Evolutionary conservation across 2,113 vertebrate species (phyloP).

Genomic region (Trochalopteron elliotii): DNA sequence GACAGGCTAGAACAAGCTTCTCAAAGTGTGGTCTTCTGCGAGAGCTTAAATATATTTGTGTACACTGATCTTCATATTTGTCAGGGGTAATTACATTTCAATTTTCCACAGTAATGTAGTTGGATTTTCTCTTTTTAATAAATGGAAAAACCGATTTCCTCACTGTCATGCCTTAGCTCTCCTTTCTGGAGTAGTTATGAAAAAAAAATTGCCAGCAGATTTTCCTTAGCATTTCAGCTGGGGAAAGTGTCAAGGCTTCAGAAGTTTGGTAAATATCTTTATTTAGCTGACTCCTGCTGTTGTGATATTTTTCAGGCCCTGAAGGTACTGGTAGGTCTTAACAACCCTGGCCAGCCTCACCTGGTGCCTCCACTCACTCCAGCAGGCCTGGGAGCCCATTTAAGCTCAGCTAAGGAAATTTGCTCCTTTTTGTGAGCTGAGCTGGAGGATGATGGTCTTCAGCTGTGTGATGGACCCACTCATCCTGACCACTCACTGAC

Average conservation of each 20-base stretch:
- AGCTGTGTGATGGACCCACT: rapidly evolving
- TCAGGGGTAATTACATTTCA: background rate
- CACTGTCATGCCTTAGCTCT: background rate
- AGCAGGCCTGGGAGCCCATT: background rate
- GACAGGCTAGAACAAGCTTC: background rate
- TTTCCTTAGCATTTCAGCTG: background rate
- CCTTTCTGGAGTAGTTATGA: background rate
- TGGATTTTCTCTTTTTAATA: background rate
- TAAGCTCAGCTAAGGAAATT: rapidly evolving
- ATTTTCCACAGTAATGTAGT: background rate
- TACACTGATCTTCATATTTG: background rate
- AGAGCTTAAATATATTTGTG: background rate
- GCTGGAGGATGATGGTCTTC: background rate
- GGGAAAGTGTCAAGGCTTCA: background rate
- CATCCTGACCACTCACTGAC: background rate
- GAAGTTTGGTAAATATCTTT: background rate
- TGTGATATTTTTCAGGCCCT: background rate
- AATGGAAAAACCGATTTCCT: background rate
- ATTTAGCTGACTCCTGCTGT: background rate
- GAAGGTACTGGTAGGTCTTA: background rate
- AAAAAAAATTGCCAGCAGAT: background rate
- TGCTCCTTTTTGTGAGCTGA: rapidly evolving
- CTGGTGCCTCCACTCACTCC: background rate
- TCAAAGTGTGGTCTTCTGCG: background rate
- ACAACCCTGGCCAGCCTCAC: background rate